Evolutionary conservation across 1,140 invertebrate species (phyloP).

Genomic region (Drosophila pseudoananassae): DNA sequence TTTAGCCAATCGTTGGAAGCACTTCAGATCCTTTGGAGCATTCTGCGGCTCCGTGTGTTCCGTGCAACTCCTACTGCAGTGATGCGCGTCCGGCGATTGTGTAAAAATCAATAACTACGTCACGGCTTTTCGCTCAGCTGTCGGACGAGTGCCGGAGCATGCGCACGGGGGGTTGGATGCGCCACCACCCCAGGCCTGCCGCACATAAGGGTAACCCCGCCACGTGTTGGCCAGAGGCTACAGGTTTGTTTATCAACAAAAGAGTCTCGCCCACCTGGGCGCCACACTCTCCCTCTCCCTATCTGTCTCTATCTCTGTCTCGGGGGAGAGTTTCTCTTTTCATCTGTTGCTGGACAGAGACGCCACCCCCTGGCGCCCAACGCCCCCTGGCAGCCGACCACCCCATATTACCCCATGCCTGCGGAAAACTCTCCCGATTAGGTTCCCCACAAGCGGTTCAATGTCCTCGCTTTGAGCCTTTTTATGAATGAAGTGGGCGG

Average conservation of each 20-base stretch:
- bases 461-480: conserved; percentile 65
- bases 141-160: conserved; percentile 21
- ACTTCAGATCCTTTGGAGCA: conserved; percentile 30
- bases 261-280: conserved; percentile 58
- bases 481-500: conserved; percentile 66
- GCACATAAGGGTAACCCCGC: conserved; percentile 10
- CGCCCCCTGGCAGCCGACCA: neutral
- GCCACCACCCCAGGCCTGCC: conserved; percentile 11
- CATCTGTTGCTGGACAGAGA: conserved; percentile 34
- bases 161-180: conserved; percentile 21
- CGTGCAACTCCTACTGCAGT: conserved; percentile 49
- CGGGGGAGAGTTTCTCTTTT: conserved; percentile 23
- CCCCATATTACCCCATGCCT: neutral
- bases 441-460: conserved; percentile 59
- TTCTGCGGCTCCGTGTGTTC: conserved; percentile 19
- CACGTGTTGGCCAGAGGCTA: conserved; percentile 68
- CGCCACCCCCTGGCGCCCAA: conserved; percentile 9
- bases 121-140: conserved; percentile 63
- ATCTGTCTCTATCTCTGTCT: conserved; percentile 8
- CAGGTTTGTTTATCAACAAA: conserved; percentile 79
- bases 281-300: neutral
- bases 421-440: conserved; percentile 61
- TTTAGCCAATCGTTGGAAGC: conserved; percentile 5
- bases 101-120: conserved; percentile 75
- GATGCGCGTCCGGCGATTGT: conserved; percentile 57